These are phyloP conservation scores for Phragmatobia fuliginosa DNA, from an alignment of 2,888 invertebrate genomes.

Conservation along the genomic window DNA sequence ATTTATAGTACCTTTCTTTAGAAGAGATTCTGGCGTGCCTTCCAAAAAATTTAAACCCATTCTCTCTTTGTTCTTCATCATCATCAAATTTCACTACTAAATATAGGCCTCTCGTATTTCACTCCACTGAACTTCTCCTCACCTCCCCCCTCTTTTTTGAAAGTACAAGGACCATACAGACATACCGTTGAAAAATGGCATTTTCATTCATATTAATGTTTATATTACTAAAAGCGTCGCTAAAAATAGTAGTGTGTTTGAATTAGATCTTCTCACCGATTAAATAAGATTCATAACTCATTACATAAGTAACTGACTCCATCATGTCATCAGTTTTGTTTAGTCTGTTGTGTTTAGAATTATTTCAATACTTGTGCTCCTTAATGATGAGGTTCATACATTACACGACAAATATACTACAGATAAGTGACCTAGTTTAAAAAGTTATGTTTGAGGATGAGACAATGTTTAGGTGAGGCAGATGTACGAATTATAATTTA, in stretches of 20 bases:
- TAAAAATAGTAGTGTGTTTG: background rate
- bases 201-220: too few relatives aligned
- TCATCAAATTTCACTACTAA: too few relatives aligned
- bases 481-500: background rate
- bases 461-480: background rate
- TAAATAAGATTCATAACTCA: background rate
- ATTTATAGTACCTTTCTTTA: background rate
- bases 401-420: background rate
- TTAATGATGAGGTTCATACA: background rate
- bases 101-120: too few relatives aligned
- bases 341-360: slow-evolving; percentile 2
- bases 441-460: background rate
- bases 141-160: too few relatives aligned
- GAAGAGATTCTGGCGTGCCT: background rate
- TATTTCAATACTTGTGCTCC: background rate
- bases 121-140: too few relatives aligned
- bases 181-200: too few relatives aligned
- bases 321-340: background rate
- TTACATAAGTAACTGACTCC: too few relatives aligned
- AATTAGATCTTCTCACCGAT: background rate
- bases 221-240: too few relatives aligned
- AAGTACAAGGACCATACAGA: too few relatives aligned
- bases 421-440: background rate
- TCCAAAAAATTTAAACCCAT: background rate
- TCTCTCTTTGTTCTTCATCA: too few relatives aligned